phyloP scores from a whole-genome alignment of 2,888 invertebrate genomes.

The Megaustenia siamemsis region DNA sequence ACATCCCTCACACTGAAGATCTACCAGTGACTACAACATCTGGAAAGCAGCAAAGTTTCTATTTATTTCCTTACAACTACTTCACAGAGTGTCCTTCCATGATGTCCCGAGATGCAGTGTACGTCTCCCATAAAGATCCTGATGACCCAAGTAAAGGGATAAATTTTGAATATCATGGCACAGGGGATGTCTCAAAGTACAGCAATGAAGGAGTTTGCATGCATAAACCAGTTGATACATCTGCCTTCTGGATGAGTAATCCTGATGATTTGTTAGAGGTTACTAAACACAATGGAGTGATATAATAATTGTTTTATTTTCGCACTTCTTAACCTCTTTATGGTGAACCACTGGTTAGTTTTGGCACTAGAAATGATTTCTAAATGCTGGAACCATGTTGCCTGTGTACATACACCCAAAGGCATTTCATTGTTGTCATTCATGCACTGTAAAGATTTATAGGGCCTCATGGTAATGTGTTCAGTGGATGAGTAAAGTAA shows the following conservation, averaged over 20 bases:
- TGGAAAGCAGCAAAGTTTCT: slow-evolving; percentile 25
- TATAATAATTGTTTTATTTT: too few species aligned
- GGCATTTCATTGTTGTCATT: too few species aligned
- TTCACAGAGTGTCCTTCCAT: slow-evolving; percentile 32
- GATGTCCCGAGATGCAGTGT: slow-evolving; percentile 31
- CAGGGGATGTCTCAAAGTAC: slow-evolving; percentile 12
- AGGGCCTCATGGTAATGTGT: too few species aligned
- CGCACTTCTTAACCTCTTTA: too few species aligned
- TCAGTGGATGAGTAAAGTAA: too few species aligned
- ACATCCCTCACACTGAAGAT: slow-evolving; percentile 39
- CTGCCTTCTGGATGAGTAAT: slow-evolving; percentile 24
- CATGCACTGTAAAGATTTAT: too few species aligned
- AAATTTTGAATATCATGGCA: slow-evolving; percentile 17
- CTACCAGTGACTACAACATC: slow-evolving; percentile 37
- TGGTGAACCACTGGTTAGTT: too few species aligned
- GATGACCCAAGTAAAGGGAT: slow-evolving; percentile 15
- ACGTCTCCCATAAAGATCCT: background rate
- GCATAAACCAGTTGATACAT: slow-evolving; percentile 5
- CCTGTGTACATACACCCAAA: too few species aligned
- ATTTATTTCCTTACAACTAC: slow-evolving; percentile 37
- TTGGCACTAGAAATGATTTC: too few species aligned
- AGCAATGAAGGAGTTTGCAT: slow-evolving; percentile 10
- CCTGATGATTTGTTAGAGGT: slow-evolving; percentile 29
- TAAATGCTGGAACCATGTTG: too few species aligned
- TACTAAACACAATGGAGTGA: slow-evolving; percentile 31